Base-by-base conservation (phyloP, 1,140 invertebrate species). In the Drosophila cardini region DNA sequence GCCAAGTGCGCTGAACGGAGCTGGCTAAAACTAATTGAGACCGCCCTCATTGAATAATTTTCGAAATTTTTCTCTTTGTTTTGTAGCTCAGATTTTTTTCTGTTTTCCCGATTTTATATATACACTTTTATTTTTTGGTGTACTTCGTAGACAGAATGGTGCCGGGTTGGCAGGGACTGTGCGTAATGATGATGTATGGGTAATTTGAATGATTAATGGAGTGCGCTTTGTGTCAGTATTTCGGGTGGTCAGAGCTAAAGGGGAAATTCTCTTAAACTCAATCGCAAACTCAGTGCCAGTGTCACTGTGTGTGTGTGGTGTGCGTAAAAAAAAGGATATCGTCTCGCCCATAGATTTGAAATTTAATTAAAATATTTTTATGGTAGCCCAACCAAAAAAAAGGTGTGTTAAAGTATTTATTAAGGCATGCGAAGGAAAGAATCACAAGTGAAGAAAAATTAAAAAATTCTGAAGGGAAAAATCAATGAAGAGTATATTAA, bases 321-420 rank as follows among this genome's bases (percentile, higher is more conserved):
- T 63, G 72, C 56, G 67, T 73, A 55, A 71, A 68, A 68, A 68
- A 64, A 87, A 87, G 80, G 84, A 87, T 77, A 80, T 83, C 62
- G 72, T 63, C 26, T 32, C 45, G 76, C 50, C 48, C 55, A 74
- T 74, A 65, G 72, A 80, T 80, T 61, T 89, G 70, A 72, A 89
- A 84, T 89, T 87, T 84, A 89, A 87, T 89, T 87, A 89, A 89
- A 87, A 89, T 87, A 89, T 89, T 84, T 87, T 89, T 80, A 87
- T 83, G 76, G 76, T 56, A 78, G 76, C 84, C 72, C 67, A 36
- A 64, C 50, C 52, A 56, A 42, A 64, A 61, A 50, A 69, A 62
- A 73, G 62, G 67, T 72, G 67, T 52, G 72, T 53, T 36, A 71
- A 69, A 43, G 73, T 36, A 80, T 79, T 76, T 65, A 64, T 68